These are phyloP conservation scores for Zeus faber DNA, from an alignment of 2,113 vertebrate species.

Conservation along the genomic window DNA sequence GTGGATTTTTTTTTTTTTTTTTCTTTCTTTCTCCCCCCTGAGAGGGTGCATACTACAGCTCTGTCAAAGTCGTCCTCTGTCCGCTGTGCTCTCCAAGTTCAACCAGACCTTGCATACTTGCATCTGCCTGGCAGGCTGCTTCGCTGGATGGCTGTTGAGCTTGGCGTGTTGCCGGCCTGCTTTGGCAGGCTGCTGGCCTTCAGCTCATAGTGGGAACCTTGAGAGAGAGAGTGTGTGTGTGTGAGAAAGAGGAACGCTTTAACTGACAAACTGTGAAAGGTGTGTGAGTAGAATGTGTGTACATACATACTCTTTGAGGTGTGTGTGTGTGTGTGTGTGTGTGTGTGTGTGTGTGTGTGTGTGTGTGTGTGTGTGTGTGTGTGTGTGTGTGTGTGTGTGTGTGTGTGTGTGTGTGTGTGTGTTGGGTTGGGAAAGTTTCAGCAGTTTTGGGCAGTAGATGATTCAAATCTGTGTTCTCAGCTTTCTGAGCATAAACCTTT, in stretches of 20 bases:
- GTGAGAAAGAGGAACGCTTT: not conserved
- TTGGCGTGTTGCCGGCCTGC: not conserved
- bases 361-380: not conserved
- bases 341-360: constrained; percentile 3
- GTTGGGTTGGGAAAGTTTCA: too few relatives aligned
- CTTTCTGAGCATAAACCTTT: too few relatives aligned
- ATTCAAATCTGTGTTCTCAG: too few relatives aligned
- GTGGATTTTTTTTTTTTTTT: too few relatives aligned
- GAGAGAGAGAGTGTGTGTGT: not conserved
- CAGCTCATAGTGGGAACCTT: too few relatives aligned
- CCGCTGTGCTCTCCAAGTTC: too few relatives aligned
- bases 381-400: not conserved
- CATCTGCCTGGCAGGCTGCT: not conserved
- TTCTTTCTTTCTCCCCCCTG: too few relatives aligned
- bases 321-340: constrained; percentile 3
- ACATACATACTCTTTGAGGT: not conserved
- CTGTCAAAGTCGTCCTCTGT: too few relatives aligned
- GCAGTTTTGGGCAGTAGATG: too few relatives aligned
- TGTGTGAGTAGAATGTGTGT: not conserved
- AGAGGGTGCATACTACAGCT: too few relatives aligned
- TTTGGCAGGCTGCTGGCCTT: too few relatives aligned
- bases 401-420: not conserved
- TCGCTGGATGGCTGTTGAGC: not conserved
- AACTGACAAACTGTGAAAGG: constrained; percentile 2
- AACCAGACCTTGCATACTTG: too few relatives aligned